Evolutionary conservation across 2,888 invertebrate species (phyloP).

Genomic region (Leistus spinibarbis): DNA sequence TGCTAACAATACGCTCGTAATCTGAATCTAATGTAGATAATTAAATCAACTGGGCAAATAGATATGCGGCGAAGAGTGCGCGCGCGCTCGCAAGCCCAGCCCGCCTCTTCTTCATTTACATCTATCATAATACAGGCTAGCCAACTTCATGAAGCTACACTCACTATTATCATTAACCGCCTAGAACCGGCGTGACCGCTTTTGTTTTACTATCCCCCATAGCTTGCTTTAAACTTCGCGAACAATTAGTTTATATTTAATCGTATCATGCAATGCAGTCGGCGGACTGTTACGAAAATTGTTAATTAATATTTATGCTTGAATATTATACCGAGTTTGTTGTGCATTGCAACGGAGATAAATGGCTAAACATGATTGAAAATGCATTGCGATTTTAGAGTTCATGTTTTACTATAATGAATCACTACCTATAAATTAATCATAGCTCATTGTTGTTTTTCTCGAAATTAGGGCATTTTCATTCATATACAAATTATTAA

Average conservation of each 20-base stretch:
- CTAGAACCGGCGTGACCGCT: not conserved
- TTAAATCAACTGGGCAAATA: not conserved
- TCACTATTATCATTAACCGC: not conserved
- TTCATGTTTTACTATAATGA: no score
- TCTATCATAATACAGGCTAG: not conserved
- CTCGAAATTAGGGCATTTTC: no score
- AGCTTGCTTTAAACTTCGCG: not conserved
- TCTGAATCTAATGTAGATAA: slow-evolving; percentile 34
- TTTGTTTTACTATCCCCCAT: not conserved
- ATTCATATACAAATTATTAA: no score
- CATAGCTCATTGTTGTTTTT: no score
- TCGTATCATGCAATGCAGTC: not conserved
- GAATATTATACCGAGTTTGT: not conserved
- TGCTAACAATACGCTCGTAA: slow-evolving; percentile 6
- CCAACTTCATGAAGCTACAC: not conserved
- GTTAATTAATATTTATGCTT: not conserved
- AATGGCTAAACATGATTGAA: not conserved
- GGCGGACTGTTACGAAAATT: not conserved
- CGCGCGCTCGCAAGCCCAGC: not conserved
- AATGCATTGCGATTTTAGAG: not conserved
- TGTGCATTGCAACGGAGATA: not conserved
- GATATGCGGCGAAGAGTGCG: no score
- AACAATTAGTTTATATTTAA: not conserved
- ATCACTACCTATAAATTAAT: no score
- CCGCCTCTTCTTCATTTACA: not conserved